Conservation (phyloP, 2,113 vertebrate genomes). For the Cottus gobio region DNA sequence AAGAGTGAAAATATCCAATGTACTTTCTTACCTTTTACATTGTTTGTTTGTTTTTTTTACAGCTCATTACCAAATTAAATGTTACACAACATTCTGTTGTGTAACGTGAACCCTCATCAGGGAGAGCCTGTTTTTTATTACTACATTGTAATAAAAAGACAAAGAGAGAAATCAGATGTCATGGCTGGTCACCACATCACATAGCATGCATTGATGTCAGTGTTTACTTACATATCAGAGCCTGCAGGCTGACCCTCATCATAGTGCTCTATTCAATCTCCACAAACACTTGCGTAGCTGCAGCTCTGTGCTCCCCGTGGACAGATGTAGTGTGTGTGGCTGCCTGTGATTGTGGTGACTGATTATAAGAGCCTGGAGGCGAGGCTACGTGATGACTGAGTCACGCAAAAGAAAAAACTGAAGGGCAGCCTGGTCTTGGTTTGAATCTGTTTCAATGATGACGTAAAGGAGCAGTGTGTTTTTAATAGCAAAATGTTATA, state of each 20-base stretch:
- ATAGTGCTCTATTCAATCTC: conserved; percentile 15
- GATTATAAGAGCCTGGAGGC: conserved; percentile 19
- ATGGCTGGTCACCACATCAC: not conserved
- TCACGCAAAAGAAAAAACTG: not conserved
- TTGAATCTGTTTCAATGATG: not conserved
- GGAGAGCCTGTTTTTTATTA: not conserved
- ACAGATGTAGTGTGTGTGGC: conserved; percentile 34
- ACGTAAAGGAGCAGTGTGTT: not conserved
- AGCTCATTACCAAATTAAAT: not conserved
- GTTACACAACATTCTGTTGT: not conserved
- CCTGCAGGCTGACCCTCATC: conserved; percentile 23
- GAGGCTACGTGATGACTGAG: conserved; percentile 27
- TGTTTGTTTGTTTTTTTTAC: not conserved
- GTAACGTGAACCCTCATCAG: not conserved
- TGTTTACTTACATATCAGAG: conserved; percentile 59
- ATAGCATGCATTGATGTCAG: not conserved
- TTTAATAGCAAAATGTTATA: not conserved
- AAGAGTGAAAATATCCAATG: not conserved
- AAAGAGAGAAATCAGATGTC: not conserved
- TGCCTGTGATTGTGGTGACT: conserved; percentile 25
- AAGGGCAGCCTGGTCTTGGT: not conserved
- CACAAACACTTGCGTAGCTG: conserved; percentile 15
- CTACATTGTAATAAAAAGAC: not conserved
- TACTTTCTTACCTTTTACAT: too few species aligned
- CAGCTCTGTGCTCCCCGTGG: conserved; percentile 9